Percentiles rank a stretch among this genome's conserved stretches.
phyloP scores from a whole-genome alignment of 2,888 invertebrate genomes.

The Nephrotoma flavescens region DNA sequence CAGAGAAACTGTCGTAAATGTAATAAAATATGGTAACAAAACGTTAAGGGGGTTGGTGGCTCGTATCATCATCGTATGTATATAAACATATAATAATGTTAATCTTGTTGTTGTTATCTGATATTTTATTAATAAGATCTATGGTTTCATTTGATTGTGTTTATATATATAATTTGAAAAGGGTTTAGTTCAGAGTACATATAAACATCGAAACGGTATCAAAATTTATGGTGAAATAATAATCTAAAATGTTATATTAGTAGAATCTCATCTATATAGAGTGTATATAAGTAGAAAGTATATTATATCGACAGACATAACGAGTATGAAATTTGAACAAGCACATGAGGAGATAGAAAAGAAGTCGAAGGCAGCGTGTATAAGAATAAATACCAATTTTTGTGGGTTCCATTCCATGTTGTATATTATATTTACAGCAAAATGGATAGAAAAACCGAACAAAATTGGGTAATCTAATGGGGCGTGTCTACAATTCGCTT shows the following conservation, averaged over 20 bases:
- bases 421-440: background rate
- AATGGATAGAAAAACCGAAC: background rate
- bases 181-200: background rate
- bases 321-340: background rate
- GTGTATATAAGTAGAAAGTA: background rate
- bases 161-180: background rate
- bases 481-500: background rate
- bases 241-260: background rate
- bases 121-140: background rate
- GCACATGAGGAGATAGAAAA: background rate
- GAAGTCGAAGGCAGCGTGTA: background rate
- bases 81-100: background rate
- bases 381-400: background rate
- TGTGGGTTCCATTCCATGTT: background rate
- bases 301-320: background rate
- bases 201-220: background rate
- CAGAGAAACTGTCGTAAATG: background rate
- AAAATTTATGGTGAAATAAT: background rate
- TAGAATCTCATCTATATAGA: background rate
- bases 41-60: background rate
- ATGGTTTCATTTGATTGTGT: background rate
- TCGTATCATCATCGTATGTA: background rate
- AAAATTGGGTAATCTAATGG: background rate
- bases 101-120: background rate
- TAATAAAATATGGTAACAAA: background rate